Conservation (phyloP, 2,113 vertebrate genomes). For the Microcebus griseorufus region DNA sequence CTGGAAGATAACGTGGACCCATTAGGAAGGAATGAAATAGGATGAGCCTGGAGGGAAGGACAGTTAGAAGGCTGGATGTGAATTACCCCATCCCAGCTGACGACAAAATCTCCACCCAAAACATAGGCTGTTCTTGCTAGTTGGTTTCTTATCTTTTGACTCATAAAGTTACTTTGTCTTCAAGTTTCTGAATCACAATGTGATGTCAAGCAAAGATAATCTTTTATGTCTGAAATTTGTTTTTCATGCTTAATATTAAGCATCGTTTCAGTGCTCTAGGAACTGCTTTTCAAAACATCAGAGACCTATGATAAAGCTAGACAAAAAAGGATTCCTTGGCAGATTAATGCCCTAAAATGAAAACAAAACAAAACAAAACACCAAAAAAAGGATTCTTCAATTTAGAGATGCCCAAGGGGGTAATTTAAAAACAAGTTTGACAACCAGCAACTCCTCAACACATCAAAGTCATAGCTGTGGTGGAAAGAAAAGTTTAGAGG, state of each 20-base stretch:
- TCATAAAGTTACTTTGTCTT: constrained; percentile 12
- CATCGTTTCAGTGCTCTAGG: not conserved
- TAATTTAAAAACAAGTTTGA: constrained; percentile 33
- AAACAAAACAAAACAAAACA: not conserved
- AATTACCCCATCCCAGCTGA: not conserved
- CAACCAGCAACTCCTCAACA: not conserved
- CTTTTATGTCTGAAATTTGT: not conserved
- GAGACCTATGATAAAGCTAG: not conserved
- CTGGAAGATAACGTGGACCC: not conserved
- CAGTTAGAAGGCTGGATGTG: not conserved
- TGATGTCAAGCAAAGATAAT: not conserved
- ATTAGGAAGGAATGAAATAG: not conserved
- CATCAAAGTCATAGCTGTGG: not conserved
- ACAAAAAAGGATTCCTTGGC: not conserved
- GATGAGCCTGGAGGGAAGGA: not conserved
- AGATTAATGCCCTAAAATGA: too few species aligned
- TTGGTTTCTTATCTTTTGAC: constrained; percentile 22
- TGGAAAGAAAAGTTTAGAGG: not conserved
- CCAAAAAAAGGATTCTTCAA: not conserved
- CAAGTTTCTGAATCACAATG: not conserved
- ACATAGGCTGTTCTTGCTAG: not conserved
- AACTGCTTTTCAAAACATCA: not conserved
- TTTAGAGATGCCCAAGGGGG: not conserved
- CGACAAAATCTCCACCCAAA: not conserved
- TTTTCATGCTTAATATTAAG: not conserved